Base-by-base conservation (phyloP, 2,888 invertebrate genomes). In the Latrodectus elegans region DNA sequence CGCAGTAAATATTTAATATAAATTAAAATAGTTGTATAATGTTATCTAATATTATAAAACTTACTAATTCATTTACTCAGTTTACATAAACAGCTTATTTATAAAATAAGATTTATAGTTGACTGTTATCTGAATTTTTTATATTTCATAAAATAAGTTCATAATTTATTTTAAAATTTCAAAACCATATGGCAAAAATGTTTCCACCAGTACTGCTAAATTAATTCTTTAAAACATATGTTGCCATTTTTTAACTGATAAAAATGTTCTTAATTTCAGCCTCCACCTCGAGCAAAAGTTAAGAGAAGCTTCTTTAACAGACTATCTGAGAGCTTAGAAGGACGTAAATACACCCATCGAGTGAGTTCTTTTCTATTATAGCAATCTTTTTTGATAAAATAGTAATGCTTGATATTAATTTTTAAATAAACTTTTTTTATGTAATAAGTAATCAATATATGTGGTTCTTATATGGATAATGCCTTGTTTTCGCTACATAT, bases 301-400 rank as follows among this genome's bases (percentile, higher is more conserved):
- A 92, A 91, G 89, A 91, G 91, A 90, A 92, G 92, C 65, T 75
- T 92, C 55, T 91, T 92, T 65, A 91, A 90, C 67, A 90, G 91
- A 86, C 89, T 92, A 76, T 91, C 91, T 9, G 91, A 91, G 38
- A 91, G 91, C n/a, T 91, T 92, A 12, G 92, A 92, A 84, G 91
- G 91, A 52, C 90, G 92, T 84, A 92, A 92, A 90, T 91, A 90
- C 65, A 89, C 85, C 67, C 91, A 91, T 75, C 89, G 88, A 78
- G 91, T 90, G 72, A 81, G 84, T 88, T 38, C 38, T 3, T 4
- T 38, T 70, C 12, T 51, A 4, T 0, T 60, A n/a, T 8, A 60
- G 10, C n/a, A 8, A 22, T 22, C 22, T 22, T 22, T 55, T 55
- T 15, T 55, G 55, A 6, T 55, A 3, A 6, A 55, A 55, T 55